Base-by-base conservation (phyloP, 2,113 vertebrate species). In the Lepus americanus region DNA sequence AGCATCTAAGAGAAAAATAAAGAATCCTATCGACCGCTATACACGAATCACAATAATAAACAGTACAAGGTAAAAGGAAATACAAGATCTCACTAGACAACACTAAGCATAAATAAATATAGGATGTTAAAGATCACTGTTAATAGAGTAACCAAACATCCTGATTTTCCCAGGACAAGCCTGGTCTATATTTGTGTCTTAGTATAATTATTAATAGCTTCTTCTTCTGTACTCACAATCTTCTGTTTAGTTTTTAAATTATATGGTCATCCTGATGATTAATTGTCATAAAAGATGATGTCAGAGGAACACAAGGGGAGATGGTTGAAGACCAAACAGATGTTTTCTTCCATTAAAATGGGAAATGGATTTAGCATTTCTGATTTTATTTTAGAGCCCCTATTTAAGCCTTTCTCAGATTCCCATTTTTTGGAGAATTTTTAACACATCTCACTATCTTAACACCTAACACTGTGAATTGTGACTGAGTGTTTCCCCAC, bases 201-300 rank as follows among this genome's bases (percentile, higher is more conserved):
- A 69, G 59, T 73, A 31, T 76, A 86, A 64, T 59, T 91, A 87
- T 73, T 69, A 89, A 81, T 67, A 59, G 19, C n/a, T 55, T 93
- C 12, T 31, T 79, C 49, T 29, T 89, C 82, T 82, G 77, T 49
- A 89, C 85, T 91, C 79, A 66, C 70, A 89, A 86, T 31, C 69
- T n/a, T 67, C 23, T 23, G 27, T 79, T 74, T 94, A 63, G 51
- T 44, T 89, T 91, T 96, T 83, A 74, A 89, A n/a, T 85, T 79
- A 77, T 74, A 31, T 29, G 70, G 27, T 63, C 33, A 49, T 49
- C 55, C 23, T 79, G 59, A 63, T 70, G 69, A 73, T 67, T 91
- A 78, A 70, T 27, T 61, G 17, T 74, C 17, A 12, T 73, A 92
- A 77, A 81, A 72, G 39, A 76, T 33, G 78, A 49, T 27, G 27